Conservation (phyloP, 2,888 invertebrate species). For the Stenoptilia bipunctidactyla region DNA sequence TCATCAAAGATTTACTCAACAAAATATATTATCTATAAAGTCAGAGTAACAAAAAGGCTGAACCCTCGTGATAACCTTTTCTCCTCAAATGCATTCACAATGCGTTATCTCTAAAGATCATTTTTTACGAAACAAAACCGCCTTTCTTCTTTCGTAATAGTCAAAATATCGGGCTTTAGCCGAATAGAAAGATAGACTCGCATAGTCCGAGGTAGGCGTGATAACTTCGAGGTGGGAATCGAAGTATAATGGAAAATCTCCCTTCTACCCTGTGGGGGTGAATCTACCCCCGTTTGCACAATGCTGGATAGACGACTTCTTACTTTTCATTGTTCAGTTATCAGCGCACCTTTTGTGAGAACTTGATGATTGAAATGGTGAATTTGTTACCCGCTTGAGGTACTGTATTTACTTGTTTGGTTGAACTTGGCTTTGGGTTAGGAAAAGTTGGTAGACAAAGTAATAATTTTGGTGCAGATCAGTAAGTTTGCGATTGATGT, state of each 20-base stretch:
- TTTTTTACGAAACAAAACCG: slow-evolving; percentile 19
- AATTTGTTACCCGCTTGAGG: slow-evolving; percentile 65
- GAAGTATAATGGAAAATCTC: slow-evolving; percentile 67
- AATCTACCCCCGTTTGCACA: slow-evolving; percentile 38
- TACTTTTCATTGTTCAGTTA: slow-evolving; percentile 72
- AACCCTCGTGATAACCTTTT: background rate
- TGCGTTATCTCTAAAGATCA: background rate
- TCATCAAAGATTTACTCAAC: too few relatives aligned
- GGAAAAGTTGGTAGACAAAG: too few relatives aligned
- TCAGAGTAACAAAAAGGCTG: too few relatives aligned
- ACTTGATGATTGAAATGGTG: slow-evolving; percentile 68
- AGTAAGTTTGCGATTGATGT: too few relatives aligned
- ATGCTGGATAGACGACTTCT: slow-evolving; percentile 69
- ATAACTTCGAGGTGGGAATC: slow-evolving; percentile 71
- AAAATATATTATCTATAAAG: background rate
- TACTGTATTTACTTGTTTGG: background rate
- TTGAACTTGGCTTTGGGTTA: too few relatives aligned
- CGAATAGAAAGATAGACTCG: slow-evolving; percentile 66
- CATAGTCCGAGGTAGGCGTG: slow-evolving; percentile 64
- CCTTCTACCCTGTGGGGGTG: slow-evolving; percentile 22
- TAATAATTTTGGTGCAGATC: too few relatives aligned
- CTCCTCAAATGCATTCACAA: slow-evolving; percentile 15
- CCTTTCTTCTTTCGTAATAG: slow-evolving; percentile 28
- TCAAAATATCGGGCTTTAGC: slow-evolving; percentile 26
- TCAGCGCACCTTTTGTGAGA: slow-evolving; percentile 65